phyloP scores from a whole-genome alignment of 2,888 invertebrate species.

The Nowickia ferox region DNA sequence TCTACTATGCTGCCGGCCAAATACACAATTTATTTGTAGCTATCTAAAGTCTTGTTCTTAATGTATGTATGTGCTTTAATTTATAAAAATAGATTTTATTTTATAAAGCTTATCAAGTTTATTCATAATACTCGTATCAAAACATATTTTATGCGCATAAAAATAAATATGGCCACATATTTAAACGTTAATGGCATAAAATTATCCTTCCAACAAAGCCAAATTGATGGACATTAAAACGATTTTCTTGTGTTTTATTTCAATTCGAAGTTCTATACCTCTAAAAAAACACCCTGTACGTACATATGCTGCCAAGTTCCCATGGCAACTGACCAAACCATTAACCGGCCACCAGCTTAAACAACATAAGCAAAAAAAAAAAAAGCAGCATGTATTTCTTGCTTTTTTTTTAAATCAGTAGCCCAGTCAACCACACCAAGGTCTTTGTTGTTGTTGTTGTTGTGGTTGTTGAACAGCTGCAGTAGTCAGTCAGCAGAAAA shows the following conservation, averaged over 20 bases:
- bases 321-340: slow-evolving; percentile 60
- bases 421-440: slow-evolving; percentile 36
- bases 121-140: slow-evolving; percentile 37
- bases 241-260: too few species aligned
- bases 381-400: slow-evolving; percentile 14
- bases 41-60: slow-evolving; percentile 1
- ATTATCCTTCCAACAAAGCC: too few species aligned
- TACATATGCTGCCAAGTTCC: slow-evolving; percentile 57
- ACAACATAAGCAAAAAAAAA: slow-evolving; percentile 25
- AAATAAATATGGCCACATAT: neutral
- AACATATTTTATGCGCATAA: neutral
- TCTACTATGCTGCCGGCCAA: slow-evolving; percentile 27
- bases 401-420: slow-evolving; percentile 37
- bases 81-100: slow-evolving; percentile 52
- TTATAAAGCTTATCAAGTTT: slow-evolving; percentile 25
- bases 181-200: too few species aligned
- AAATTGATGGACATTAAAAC: too few species aligned
- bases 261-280: too few species aligned
- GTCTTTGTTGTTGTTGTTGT: slow-evolving; percentile 45
- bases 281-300: too few species aligned
- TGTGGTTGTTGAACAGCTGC: slow-evolving; percentile 62
- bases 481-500: slow-evolving; percentile 17
- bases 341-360: slow-evolving; percentile 19
- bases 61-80: neutral
- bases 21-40: slow-evolving; percentile 19